phyloP scores from a whole-genome alignment of 2,113 vertebrate species.

The Aythya baeri region DNA sequence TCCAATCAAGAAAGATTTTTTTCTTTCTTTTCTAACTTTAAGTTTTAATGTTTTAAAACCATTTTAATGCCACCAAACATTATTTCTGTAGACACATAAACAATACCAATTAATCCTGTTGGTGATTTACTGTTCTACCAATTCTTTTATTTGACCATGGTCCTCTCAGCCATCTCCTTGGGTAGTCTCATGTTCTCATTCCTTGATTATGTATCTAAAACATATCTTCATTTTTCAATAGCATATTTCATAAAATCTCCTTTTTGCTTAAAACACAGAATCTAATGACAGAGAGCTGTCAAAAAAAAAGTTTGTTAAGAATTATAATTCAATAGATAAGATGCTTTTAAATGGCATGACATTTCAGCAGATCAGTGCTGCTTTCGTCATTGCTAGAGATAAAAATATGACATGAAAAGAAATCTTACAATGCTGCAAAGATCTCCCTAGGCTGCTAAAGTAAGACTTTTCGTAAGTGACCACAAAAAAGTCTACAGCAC shows the following conservation, averaged over 20 bases:
- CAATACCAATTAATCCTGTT: not conserved
- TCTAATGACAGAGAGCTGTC: not conserved
- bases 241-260: not conserved
- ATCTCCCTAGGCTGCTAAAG: slow-evolving; percentile 10
- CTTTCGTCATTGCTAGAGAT: not conserved
- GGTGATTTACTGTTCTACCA: not conserved
- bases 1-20: not conserved
- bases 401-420: not conserved
- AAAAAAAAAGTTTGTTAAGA: not conserved
- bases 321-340: not conserved
- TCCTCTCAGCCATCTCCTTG: not conserved
- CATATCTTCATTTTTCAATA: not conserved
- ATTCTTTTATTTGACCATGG: not conserved
- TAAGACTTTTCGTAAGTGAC: not conserved
- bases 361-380: not conserved
- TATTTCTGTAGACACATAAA: not conserved
- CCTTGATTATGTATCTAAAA: not conserved
- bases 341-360: not conserved
- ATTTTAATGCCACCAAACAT: not conserved
- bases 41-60: not conserved
- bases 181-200: not conserved
- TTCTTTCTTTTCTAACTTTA: not conserved
- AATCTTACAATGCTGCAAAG: not conserved
- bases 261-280: not conserved
- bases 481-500: not conserved